A percentile compares a stretch with the other conserved stretches of the same genome.
phyloP scores from a whole-genome alignment of 2,797 vertebrate species.

The Melanotaenia parkinsoni region DNA sequence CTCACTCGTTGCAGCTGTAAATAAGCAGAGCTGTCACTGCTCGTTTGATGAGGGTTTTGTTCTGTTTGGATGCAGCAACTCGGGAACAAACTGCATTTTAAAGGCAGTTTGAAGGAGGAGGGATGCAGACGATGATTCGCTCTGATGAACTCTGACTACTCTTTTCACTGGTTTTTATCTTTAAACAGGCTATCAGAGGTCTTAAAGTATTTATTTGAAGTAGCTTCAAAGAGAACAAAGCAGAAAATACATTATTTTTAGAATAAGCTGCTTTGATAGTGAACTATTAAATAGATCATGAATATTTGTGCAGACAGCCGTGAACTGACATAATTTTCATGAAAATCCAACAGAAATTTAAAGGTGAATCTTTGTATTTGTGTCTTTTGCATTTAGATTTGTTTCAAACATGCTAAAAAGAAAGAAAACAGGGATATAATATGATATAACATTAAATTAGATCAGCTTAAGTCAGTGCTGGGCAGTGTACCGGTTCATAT shows the following conservation, averaged over 20 bases:
- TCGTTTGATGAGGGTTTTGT: conserved; percentile 41
- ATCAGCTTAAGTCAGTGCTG: no score
- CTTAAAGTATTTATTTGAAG: not conserved
- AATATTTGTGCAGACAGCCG: no score
- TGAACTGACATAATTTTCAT: no score
- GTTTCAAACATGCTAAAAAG: no score
- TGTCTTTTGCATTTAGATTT: no score
- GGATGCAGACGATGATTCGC: not conserved
- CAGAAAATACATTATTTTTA: not conserved
- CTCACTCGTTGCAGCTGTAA: conserved; percentile 38
- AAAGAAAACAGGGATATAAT: no score
- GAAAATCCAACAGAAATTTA: no score
- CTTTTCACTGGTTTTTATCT: not conserved
- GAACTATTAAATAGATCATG: no score
- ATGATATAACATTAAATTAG: no score
- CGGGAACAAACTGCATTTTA: not conserved
- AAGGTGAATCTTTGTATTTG: no score
- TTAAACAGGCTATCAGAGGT: not conserved
- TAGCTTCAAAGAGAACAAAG: not conserved
- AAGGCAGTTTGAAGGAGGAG: not conserved
- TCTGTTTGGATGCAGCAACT: conserved; percentile 16
- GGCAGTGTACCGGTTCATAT: no score
- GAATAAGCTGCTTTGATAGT: not conserved
- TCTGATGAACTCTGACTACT: not conserved
- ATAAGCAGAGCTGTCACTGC: conserved; percentile 40